phyloP scores from a whole-genome alignment of 2,113 vertebrate species.

The Atherinomorus stipes region DNA sequence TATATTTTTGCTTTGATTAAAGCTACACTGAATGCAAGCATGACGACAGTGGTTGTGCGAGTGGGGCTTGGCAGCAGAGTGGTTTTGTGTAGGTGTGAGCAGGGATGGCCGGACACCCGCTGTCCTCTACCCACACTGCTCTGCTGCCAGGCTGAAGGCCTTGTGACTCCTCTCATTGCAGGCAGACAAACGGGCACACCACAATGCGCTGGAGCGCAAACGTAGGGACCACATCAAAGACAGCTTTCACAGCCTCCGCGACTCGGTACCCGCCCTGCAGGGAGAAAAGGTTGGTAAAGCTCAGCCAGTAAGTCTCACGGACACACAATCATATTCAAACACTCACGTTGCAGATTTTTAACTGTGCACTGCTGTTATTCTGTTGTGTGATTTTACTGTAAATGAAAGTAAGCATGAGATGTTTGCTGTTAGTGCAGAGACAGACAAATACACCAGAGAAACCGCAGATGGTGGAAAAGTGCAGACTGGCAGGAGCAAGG shows the following conservation, averaged over 20 bases:
- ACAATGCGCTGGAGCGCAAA: constrained; percentile 99
- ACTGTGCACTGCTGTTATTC: neutral
- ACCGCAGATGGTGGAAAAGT: constrained; percentile 51
- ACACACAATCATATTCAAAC: constrained; percentile 16
- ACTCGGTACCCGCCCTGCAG: constrained; percentile 96
- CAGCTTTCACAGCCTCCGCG: constrained; percentile 99
- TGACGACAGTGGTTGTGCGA: no score
- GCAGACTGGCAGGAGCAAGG: constrained; percentile 36
- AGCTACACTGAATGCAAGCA: no score
- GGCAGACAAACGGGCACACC: constrained; percentile 99
- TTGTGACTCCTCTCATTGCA: constrained; percentile 80
- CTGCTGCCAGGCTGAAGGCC: constrained; percentile 68
- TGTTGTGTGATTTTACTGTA: neutral
- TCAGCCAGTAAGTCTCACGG: constrained; percentile 53
- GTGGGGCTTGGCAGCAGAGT: constrained; percentile 41
- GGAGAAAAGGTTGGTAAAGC: constrained; percentile 94
- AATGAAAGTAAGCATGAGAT: neutral
- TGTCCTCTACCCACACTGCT: constrained; percentile 58
- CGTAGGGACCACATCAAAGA: constrained; percentile 99
- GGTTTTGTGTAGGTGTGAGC: constrained; percentile 35
- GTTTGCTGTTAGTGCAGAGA: constrained; percentile 20
- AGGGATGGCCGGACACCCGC: constrained; percentile 22
- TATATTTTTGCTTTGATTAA: no score
- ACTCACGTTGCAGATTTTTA: constrained; percentile 28
- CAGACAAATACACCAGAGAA: constrained; percentile 1